Conservation (phyloP, 2,888 invertebrate genomes). For the Megamerina dolium region DNA sequence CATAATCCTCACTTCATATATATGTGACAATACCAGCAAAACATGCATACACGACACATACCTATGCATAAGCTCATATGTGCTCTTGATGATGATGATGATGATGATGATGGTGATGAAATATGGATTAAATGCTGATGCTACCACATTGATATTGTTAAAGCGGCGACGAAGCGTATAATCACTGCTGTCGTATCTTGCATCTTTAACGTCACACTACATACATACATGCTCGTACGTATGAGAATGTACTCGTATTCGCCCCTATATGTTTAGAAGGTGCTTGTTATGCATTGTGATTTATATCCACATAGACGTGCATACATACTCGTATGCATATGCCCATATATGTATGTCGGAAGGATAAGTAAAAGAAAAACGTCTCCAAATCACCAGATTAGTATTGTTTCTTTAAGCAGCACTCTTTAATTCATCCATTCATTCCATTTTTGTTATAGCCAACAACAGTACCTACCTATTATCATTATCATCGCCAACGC, state of each 20-base stretch:
- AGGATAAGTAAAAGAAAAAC: constrained; percentile 14
- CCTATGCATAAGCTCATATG: neutral
- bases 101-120: constrained; percentile 8
- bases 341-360: neutral
- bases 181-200: constrained; percentile 26
- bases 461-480: neutral
- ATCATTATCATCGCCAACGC: neutral
- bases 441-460: neutral
- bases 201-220: constrained; percentile 6
- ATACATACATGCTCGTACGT: constrained; percentile 10
- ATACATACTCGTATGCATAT: neutral
- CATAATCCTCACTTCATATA: constrained; percentile 14
- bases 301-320: no score
- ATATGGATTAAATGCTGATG: constrained; percentile 21
- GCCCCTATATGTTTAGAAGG: constrained; percentile 8
- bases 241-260: constrained; percentile 11
- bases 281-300: no score
- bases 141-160: constrained; percentile 11
- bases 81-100: neutral
- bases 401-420: constrained; percentile 18
- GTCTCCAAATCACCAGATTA: constrained; percentile 20
- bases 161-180: constrained; percentile 30
- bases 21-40: neutral
- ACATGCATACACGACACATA: neutral
- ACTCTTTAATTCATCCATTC: constrained; percentile 4